phyloP scores from a whole-genome alignment of 2,888 invertebrate genomes.

The Volucella inanis region DNA sequence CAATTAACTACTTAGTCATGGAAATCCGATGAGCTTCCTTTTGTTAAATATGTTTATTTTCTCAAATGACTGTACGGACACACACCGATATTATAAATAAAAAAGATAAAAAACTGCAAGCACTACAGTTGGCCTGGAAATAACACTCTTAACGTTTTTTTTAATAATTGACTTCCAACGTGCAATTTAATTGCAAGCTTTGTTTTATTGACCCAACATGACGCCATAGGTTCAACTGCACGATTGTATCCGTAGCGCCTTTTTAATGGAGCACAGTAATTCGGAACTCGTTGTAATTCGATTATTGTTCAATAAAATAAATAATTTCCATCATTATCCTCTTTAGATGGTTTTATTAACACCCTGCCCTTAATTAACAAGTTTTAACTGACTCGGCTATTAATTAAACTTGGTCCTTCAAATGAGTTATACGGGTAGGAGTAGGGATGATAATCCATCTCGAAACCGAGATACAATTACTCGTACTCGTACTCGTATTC shows the following conservation, averaged over 20 bases:
- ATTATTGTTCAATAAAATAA: conserved; percentile 19
- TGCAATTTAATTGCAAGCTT: conserved; percentile 1
- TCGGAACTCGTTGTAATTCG: neutral
- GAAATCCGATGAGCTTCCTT: too few relatives aligned
- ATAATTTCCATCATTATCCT: neutral
- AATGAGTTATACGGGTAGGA: neutral
- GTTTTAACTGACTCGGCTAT: neutral
- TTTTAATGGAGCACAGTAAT: neutral
- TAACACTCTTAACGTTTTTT: too few relatives aligned
- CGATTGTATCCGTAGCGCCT: neutral
- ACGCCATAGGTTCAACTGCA: neutral
- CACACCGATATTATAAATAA: too few relatives aligned
- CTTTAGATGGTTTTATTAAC: conserved; percentile 1
- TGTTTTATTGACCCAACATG: neutral
- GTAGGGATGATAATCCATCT: conserved; percentile 3
- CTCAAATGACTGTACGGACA: too few relatives aligned
- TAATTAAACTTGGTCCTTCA: conserved; percentile 10
- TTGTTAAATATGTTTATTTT: too few relatives aligned
- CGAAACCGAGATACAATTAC: neutral
- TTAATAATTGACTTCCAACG: too few relatives aligned
- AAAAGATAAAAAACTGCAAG: too few relatives aligned
- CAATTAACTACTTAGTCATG: too few relatives aligned
- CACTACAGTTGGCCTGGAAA: too few relatives aligned
- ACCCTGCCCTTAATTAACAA: neutral
- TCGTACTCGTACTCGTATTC: too few relatives aligned